phyloP scores from a whole-genome alignment of 2,113 vertebrate genomes.

The Phyllopteryx taeniolatus region DNA sequence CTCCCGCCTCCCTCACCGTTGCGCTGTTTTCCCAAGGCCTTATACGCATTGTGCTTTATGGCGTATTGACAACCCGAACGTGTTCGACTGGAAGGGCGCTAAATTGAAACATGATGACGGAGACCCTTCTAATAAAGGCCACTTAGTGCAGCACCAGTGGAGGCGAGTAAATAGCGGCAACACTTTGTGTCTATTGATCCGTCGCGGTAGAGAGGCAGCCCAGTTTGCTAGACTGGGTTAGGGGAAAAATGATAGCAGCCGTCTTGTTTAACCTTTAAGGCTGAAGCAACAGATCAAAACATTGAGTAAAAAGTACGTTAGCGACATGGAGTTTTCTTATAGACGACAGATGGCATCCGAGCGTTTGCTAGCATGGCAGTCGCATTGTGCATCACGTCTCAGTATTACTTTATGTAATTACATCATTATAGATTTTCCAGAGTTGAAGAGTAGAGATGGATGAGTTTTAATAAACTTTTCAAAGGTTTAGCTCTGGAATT shows the following conservation, averaged over 20 bases:
- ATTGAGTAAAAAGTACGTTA: neutral
- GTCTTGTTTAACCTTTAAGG: neutral
- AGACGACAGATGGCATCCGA: neutral
- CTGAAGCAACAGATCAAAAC: neutral
- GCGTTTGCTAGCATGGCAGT: neutral
- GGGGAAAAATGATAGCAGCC: slow-evolving; percentile 6
- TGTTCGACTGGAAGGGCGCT: slow-evolving; percentile 7
- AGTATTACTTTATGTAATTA: neutral
- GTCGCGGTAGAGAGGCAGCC: slow-evolving; percentile 17
- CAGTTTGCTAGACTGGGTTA: slow-evolving; percentile 7
- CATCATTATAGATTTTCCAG: neutral
- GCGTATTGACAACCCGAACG: slow-evolving; percentile 14
- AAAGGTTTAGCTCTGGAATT: neutral
- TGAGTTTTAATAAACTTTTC: neutral
- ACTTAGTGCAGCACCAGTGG: slow-evolving; percentile 13
- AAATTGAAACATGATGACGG: slow-evolving; percentile 37
- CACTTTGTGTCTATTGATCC: slow-evolving; percentile 35
- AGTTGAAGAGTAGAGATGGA: neutral
- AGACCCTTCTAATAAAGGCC: slow-evolving; percentile 19
- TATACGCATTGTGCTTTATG: slow-evolving; percentile 19
- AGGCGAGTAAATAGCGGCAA: neutral
- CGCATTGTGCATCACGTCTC: neutral
- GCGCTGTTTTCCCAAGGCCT: slow-evolving; percentile 19
- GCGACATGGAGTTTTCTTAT: neutral
- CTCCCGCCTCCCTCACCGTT: slow-evolving; percentile 9